These are phyloP conservation scores for Trachelipus rathkii DNA, from an alignment of 1,140 invertebrate genomes.

Conservation along the genomic window DNA sequence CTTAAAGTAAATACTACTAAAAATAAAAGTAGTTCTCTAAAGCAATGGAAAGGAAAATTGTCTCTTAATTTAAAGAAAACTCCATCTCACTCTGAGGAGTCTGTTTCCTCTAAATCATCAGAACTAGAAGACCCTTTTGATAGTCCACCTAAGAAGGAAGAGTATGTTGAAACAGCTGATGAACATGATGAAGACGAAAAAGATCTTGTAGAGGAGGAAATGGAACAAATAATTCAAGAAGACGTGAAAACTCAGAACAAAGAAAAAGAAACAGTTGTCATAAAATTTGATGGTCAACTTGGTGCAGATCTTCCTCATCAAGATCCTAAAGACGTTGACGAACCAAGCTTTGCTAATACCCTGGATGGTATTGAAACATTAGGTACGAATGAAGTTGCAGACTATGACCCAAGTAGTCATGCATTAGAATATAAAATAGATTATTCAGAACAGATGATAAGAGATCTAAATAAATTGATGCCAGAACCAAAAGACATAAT, in stretches of 20 bases:
- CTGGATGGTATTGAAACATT: constrained; percentile 42
- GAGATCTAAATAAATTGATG: constrained; percentile 3
- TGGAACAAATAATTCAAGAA: constrained; percentile 8
- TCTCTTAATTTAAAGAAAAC: background rate
- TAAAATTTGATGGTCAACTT: background rate
- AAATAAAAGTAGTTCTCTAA: background rate
- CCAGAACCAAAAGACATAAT: constrained; percentile 28
- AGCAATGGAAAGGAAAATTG: background rate
- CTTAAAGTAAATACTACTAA: background rate
- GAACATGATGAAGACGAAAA: constrained; percentile 10
- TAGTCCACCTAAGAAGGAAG: constrained; percentile 24
- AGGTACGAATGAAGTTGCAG: constrained; percentile 43
- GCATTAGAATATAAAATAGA: constrained; percentile 31
- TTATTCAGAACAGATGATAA: constrained; percentile 17
- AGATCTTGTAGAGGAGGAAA: background rate
- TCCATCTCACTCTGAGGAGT: background rate
- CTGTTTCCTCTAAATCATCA: constrained; percentile 26
- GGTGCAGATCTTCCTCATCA: constrained; percentile 14
- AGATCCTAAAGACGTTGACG: constrained; percentile 32
- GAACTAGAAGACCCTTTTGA: constrained; percentile 27
- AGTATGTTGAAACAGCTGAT: constrained; percentile 6
- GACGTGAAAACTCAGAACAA: background rate
- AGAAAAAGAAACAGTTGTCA: background rate
- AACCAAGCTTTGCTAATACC: constrained; percentile 41
- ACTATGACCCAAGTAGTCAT: constrained; percentile 37